Conservation (phyloP, 2,113 vertebrate species). For the Charina bottae region DNA sequence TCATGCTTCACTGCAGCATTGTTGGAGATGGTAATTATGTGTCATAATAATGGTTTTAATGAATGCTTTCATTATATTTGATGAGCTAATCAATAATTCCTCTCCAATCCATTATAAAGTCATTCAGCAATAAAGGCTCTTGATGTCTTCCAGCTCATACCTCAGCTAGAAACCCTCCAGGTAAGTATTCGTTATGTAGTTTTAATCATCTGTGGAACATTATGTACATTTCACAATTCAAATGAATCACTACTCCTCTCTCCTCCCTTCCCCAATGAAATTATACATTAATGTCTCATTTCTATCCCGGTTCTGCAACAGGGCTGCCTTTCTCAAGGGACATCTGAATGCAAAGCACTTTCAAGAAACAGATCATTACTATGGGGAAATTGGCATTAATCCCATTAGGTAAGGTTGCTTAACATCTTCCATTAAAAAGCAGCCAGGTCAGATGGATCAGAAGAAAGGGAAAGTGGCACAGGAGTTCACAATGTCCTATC, state of each 20-base stretch:
- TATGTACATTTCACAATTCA: constrained; percentile 8
- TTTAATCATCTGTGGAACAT: constrained; percentile 41
- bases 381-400: not conserved
- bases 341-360: not conserved
- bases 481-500: not conserved
- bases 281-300: not conserved
- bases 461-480: not conserved
- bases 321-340: not conserved
- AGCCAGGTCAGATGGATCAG: not conserved
- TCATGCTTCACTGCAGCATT: constrained; percentile 12
- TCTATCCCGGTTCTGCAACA: not conserved
- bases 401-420: rapidly evolving
- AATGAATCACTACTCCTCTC: rapidly evolving
- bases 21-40: constrained; percentile 55
- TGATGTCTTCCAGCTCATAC: constrained; percentile 6
- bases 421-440: not conserved
- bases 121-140: constrained; percentile 50
- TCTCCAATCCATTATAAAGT: constrained; percentile 61
- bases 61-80: constrained; percentile 60
- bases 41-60: constrained; percentile 57
- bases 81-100: constrained; percentile 67
- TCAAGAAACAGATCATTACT: not conserved
- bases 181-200: constrained; percentile 52
- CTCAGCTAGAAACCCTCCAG: constrained; percentile 43
- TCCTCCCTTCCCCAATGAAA: not conserved